Base-by-base conservation (phyloP, 2,797 vertebrate genomes). In the Rhodeus uyekii region DNA sequence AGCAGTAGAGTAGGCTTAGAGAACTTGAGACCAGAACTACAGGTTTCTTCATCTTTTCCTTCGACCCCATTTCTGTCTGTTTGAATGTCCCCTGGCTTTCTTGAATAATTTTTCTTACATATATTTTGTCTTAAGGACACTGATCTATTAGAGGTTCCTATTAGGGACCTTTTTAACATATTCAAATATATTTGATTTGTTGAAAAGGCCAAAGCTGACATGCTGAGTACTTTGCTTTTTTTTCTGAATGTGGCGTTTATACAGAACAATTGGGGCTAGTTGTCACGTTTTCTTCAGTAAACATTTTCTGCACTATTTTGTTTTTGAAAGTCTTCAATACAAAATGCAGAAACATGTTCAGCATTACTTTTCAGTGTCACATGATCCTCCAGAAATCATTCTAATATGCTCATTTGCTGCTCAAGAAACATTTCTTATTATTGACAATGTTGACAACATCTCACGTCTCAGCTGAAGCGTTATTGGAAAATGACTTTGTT, bases 121-220 rank as follows among this genome's bases (percentile, higher is more conserved):
- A 24, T 38, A 53, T 84, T 78, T 81, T 83, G 68, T 76, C 85
- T 83, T 50, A 72, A 61, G 81, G 74, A 82, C 79, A 34, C 78
- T 73, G 36, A 64, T 75, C 81, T 85, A 80, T 85, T 72, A 78
- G 46, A 55, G 67, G 60, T 61, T 81, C 64, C 75, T 86, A 48
- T 78, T 65, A 82, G 83, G 71, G 82, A 76, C 71, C 29, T 71
- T 69, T 82, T 85, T 81, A 46, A 85, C 83, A 85, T 83, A 86
- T 80, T 85, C 79, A 89, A 80, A 90, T 88, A 85, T 72, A 74
- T 87, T 76, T 73, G 79, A 78, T 87, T 86, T 86, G 73, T 80
- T 88, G 79, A 86, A 89, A 38, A 72, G 80, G 74, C 36, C 61
- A 67, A 80, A 80, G 42, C 39, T 67, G 69, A 76, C 60, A 32